Percentiles rank a stretch among this genome's conserved stretches.
Conservation (phyloP, 2,797 vertebrate species). For the Intellagama lesueurii region DNA sequence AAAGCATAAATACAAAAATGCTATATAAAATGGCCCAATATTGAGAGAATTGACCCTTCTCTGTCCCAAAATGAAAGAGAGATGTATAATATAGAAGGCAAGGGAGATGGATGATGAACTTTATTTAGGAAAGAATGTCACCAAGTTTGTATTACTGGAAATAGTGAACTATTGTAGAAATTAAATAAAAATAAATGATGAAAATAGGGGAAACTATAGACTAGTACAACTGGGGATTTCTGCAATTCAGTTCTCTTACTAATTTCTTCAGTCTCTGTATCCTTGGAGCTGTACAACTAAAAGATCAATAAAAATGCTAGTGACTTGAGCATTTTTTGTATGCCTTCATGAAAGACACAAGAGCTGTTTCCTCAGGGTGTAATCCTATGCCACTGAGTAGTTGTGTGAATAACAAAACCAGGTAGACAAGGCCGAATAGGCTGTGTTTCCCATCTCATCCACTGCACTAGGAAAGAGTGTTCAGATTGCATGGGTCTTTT, state of each 20-base stretch:
- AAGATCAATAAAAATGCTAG: background rate
- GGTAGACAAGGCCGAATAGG: background rate
- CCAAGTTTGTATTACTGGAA: background rate
- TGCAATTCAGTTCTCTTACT: background rate
- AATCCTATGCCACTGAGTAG: background rate
- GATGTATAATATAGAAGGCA: background rate
- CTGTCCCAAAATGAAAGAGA: background rate
- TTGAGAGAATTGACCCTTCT: background rate
- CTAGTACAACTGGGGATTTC: background rate
- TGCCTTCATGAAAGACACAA: no score
- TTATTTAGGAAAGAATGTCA: background rate
- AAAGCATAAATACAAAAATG: background rate
- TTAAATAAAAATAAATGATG: background rate
- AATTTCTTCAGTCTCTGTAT: background rate
- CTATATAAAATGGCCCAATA: background rate
- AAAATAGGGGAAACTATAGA: background rate
- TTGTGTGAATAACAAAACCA: background rate
- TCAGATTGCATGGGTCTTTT: background rate
- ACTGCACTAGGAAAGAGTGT: background rate
- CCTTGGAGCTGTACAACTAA: background rate
- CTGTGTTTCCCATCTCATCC: background rate
- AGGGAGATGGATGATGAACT: background rate
- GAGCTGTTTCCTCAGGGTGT: background rate
- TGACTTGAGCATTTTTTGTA: background rate
- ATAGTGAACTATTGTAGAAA: background rate